phyloP scores from a whole-genome alignment of 2,888 invertebrate genomes.

The Hypolimnas misippus region DNA sequence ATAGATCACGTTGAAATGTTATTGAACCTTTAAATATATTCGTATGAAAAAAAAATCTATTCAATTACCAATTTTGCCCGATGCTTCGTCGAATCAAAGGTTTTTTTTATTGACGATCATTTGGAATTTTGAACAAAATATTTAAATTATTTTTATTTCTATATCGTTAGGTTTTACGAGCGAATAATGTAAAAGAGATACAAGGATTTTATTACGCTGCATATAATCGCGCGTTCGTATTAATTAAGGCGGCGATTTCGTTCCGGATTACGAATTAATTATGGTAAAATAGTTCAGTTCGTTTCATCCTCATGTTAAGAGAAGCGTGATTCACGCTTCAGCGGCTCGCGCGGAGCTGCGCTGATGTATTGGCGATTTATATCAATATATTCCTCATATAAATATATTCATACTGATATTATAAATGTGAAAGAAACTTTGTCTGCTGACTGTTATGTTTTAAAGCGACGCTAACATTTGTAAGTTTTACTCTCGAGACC shows the following conservation, averaged over 20 bases:
- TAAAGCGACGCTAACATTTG: no score
- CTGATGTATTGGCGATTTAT: slow-evolving; percentile 15
- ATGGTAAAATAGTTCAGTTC: slow-evolving; percentile 11
- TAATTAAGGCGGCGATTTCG: slow-evolving; percentile 1
- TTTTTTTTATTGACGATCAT: not conserved
- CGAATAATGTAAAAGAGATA: not conserved
- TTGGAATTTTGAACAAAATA: no score
- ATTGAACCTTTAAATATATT: slow-evolving; percentile 7
- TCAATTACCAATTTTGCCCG: not conserved
- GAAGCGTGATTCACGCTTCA: slow-evolving; percentile 9
- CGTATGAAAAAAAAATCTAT: not conserved
- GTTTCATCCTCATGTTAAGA: slow-evolving; percentile 8
- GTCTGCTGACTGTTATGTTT: no score
- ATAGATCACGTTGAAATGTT: slow-evolving; percentile 5
- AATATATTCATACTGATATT: not conserved
- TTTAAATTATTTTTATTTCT: not conserved
- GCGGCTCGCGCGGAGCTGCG: not conserved
- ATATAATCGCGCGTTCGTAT: slow-evolving; percentile 2
- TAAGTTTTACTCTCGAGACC: no score
- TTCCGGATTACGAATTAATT: slow-evolving; percentile 17
- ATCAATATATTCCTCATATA: slow-evolving; percentile 5
- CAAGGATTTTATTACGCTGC: not conserved
- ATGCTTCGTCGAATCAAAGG: not conserved
- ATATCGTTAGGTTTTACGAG: not conserved
- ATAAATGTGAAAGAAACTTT: no score